Base-by-base conservation (phyloP, 1,140 invertebrate genomes). In the Drosophila sucinea region DNA sequence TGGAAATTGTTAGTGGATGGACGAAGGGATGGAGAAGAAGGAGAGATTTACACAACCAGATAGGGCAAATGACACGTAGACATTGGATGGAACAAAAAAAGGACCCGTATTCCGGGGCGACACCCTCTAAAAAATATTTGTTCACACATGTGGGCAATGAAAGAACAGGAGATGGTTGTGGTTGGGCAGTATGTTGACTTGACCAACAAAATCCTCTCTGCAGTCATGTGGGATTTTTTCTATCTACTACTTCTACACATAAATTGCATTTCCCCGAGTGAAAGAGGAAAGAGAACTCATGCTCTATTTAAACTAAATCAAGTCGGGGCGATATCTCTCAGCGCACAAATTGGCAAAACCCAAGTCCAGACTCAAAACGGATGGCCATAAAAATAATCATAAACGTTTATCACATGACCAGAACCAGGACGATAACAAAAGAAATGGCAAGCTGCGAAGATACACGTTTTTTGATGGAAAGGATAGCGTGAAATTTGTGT, bases 81-180 rank as follows among this genome's bases (percentile, higher is more conserved):
- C 73, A 60, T 51, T 51, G 61, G 32, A 44, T 58, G 51, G 58
- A 63, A 73, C 47, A 64, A 60, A 68, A 33, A 57, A 78, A 61
- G 73, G 66, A 74, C 84, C 84, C 84, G 84, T 81, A 87, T 87
- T 70, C 78, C 69, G 55, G 66, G 67, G 54, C 68, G 77, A 79
- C 80, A 89, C 80, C 84, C 77, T 81, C 83, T 86, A 86, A 86
- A 85, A 85, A 86, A 87, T 86, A 87, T 86, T 87, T 87, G 83
- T 86, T 87, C 84, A 89, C 80, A 83, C 80, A 89, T 86, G 70
- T 77, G 82, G 79, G 83, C 62, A 35, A 17, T 11, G 58, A 27
- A 41, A 38, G 41, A 35, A 33, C 17, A 35, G 41, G 60, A 33
- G 35, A 51, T 32, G 58, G 4, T n/a, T 56, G 54, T 32, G 10